Evolutionary conservation across 2,113 vertebrate species (phyloP).

Genomic region (Tetraodon nigroviridis): DNA sequence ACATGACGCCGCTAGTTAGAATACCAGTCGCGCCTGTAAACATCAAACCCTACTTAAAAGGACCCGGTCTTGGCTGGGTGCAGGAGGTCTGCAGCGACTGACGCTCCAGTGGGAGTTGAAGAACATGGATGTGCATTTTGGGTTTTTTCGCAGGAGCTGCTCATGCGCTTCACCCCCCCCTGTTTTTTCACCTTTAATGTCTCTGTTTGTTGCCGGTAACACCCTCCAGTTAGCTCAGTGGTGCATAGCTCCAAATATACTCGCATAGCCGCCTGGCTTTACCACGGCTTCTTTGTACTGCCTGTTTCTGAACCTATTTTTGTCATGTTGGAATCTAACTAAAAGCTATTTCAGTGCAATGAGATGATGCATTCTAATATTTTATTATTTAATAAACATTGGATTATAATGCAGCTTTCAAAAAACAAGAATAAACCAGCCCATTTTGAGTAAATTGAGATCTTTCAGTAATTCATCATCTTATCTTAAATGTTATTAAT

Average conservation of each 20-base stretch:
- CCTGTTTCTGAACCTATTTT: too few relatives aligned
- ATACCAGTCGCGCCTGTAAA: conserved; percentile 29
- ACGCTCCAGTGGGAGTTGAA: conserved; percentile 6
- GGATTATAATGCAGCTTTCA: too few relatives aligned
- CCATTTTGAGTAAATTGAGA: too few relatives aligned
- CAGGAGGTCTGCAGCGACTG: conserved; percentile 14
- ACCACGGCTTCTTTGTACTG: not conserved
- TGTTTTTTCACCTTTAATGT: conserved; percentile 34
- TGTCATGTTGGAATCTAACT: too few relatives aligned
- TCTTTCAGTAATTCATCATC: too few relatives aligned
- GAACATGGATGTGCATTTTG: conserved; percentile 21
- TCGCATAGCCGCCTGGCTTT: not conserved
- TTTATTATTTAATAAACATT: too few relatives aligned
- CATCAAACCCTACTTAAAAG: conserved; percentile 29
- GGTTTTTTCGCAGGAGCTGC: conserved; percentile 16
- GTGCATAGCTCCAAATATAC: not conserved
- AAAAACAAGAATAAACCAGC: too few relatives aligned
- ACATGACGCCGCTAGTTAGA: conserved; percentile 14
- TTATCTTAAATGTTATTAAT: too few relatives aligned
- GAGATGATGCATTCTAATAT: too few relatives aligned
- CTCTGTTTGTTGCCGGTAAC: conserved; percentile 19
- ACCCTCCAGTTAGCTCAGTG: conserved; percentile 1
- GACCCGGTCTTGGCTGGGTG: conserved; percentile 4
- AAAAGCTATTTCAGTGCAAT: too few relatives aligned
- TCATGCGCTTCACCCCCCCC: not conserved